Evolutionary conservation across 2,113 vertebrate species (phyloP).

Genomic region (Megaceryle torquata): DNA sequence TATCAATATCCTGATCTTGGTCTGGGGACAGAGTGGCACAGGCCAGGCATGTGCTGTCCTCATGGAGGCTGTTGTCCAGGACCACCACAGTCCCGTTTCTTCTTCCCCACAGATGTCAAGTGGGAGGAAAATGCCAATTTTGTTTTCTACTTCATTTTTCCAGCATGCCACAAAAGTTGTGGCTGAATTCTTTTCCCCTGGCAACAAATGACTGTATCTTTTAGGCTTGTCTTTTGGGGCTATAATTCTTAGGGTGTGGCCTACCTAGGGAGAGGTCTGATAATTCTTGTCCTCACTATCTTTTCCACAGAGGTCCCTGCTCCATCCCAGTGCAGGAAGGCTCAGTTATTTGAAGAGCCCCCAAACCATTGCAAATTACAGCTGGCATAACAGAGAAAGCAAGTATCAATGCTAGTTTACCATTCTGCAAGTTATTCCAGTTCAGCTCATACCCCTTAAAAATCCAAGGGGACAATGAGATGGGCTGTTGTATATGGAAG

Average conservation of each 20-base stretch:
- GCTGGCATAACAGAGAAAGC: background rate
- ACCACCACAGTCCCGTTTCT: background rate
- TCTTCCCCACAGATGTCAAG: background rate
- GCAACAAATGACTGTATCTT: background rate
- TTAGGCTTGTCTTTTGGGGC: background rate
- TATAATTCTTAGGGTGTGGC: background rate
- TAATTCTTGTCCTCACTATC: background rate
- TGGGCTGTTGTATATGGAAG: background rate
- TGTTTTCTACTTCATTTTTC: background rate
- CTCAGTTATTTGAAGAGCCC: background rate
- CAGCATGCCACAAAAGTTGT: background rate
- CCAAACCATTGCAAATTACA: background rate
- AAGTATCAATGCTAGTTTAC: background rate
- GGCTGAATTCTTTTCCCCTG: background rate
- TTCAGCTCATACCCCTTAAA: background rate
- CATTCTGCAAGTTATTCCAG: background rate
- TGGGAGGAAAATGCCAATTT: background rate
- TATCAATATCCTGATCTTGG: background rate
- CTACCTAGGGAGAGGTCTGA: background rate
- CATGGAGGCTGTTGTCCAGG: background rate
- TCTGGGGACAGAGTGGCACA: background rate
- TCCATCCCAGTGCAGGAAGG: background rate
- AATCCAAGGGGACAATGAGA: background rate
- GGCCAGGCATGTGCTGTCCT: background rate
- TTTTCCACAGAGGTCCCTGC: background rate